Conservation (phyloP, 2,113 vertebrate genomes). For the Austrofundulus limnaeus region DNA sequence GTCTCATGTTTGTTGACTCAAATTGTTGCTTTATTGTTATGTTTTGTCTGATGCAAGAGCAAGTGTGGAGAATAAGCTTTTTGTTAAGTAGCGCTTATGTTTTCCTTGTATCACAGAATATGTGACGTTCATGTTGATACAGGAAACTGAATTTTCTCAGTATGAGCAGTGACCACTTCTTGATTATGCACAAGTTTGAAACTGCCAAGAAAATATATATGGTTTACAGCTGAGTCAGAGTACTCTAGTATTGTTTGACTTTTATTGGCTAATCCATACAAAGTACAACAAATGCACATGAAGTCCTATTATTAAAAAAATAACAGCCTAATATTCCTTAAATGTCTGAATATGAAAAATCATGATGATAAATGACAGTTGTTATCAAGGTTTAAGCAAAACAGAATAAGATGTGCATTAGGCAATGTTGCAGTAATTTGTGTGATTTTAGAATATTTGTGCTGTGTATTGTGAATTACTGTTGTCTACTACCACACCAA, state of each 20-base stretch:
- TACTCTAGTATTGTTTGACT: neutral
- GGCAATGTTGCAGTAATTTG: neutral
- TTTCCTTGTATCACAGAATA: constrained; percentile 35
- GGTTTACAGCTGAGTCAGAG: constrained; percentile 26
- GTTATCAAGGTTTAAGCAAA: no score
- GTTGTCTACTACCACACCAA: no score
- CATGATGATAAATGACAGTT: no score
- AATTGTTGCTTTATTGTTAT: constrained; percentile 3
- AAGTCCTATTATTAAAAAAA: neutral
- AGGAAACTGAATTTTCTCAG: constrained; percentile 72
- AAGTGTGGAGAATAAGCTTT: constrained; percentile 7
- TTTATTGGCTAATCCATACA: constrained; percentile 29
- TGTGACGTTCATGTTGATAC: constrained; percentile 66
- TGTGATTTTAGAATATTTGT: no score
- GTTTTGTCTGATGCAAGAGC: constrained; percentile 17
- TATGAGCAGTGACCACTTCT: constrained; percentile 72
- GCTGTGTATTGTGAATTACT: no score
- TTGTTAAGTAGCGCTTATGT: constrained; percentile 28
- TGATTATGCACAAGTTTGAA: constrained; percentile 55
- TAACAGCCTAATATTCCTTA: no score
- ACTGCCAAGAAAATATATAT: constrained; percentile 32
- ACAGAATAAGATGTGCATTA: neutral
- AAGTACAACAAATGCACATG: constrained; percentile 42
- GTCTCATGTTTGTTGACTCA: constrained; percentile 10
- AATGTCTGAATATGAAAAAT: no score